Base-by-base conservation (phyloP, 1,140 invertebrate species). In the Solen grandis region DNA sequence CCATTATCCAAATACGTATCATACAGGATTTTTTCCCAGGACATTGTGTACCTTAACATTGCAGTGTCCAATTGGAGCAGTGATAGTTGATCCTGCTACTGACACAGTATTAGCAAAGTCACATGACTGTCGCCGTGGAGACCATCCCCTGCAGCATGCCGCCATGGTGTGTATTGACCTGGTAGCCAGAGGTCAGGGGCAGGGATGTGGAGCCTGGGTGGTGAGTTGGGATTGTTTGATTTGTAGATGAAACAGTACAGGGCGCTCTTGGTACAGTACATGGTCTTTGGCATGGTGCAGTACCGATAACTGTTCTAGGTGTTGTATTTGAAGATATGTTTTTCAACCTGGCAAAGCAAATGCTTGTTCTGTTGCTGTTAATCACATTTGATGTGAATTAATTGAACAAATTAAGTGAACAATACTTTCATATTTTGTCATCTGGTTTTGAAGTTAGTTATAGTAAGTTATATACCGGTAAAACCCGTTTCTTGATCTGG, bases 91-190 rank as follows among this genome's bases (percentile, higher is more conserved):
- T 80, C 90, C 91, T 16, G n/a, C 29, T 8, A 86, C 57, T 13
- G 81, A 89, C 59, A 75, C 50, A 14, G 69, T 92, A 25, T 84
- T 93, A 25, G 94, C 96, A 2, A 89, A 95, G n/a, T 94, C 95
- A 4, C 94, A 93, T 77, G 94, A 95, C 85, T 90, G 93, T 73
- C 92, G 95, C 72, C 57, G 57, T 29, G 57, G 91, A 57, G 78
- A 89, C 2, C 95, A 97, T 93, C 96, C 96, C 0, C 92, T 97
- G 55, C 95, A 96, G 91, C 98, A 99, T 93, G 95, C 96, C 36
- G 92, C 95, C 0, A 98, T 99, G 96, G 89, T 97, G 0, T 95
- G 95, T 5, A 94, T 99, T 52, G 97, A 99, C 91, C 93, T 95
- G 75, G 96, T 99, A 0, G 96, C 97, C 0, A 93, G 93, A 82